Evolutionary conservation across 1,140 invertebrate species (phyloP).

Genomic region (Saccostrea glomerata): DNA sequence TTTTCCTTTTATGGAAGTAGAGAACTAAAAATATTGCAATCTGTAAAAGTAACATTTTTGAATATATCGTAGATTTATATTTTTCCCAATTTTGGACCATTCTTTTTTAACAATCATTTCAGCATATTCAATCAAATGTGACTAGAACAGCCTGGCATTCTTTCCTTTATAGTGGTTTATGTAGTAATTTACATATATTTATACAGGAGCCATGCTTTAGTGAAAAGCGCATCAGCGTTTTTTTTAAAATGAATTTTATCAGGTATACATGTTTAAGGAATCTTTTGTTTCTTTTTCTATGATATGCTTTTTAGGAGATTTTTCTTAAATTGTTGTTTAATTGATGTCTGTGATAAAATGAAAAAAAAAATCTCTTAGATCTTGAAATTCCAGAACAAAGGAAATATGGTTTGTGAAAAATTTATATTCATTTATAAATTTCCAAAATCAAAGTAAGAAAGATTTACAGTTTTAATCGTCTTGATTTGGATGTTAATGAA

Average conservation of each 20-base stretch:
- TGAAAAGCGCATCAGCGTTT: neutral
- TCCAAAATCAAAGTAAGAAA: too few relatives aligned
- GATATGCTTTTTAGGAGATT: neutral
- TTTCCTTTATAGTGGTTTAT: constrained; percentile 4
- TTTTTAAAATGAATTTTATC: neutral
- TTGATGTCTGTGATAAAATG: neutral
- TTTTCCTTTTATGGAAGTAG: constrained; percentile 7
- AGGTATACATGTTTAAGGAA: neutral
- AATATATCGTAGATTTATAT: constrained; percentile 7
- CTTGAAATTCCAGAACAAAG: neutral
- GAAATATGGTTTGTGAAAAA: neutral
- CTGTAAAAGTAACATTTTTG: constrained; percentile 13
- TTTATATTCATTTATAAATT: too few relatives aligned
- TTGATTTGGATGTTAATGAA: too few relatives aligned
- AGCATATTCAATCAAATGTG: constrained; percentile 10
- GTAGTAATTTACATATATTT: constrained; percentile 1
- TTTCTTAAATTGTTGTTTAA: neutral
- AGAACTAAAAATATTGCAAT: neutral
- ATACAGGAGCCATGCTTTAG: neutral
- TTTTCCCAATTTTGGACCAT: neutral
- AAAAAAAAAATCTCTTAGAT: neutral
- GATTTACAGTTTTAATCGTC: too few relatives aligned
- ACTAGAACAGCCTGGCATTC: neutral
- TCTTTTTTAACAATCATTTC: neutral
- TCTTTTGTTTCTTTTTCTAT: neutral